These are phyloP conservation scores for Labroides dimidiatus DNA, from an alignment of 2,797 vertebrate genomes.

Conservation along the genomic window DNA sequence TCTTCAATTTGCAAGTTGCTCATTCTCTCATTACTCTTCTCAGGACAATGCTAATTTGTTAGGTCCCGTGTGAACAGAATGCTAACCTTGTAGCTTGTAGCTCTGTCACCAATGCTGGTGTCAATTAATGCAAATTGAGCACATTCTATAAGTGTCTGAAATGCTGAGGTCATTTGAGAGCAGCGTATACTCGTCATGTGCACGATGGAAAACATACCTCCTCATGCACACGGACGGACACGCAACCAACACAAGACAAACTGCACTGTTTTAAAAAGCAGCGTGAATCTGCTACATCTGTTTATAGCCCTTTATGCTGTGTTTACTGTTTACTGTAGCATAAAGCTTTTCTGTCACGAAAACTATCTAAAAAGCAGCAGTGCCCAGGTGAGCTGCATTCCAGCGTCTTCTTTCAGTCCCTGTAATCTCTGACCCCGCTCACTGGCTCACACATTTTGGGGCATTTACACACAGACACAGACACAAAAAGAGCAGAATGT, in stretches of 20 bases:
- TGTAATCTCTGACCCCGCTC: slow-evolving; percentile 34
- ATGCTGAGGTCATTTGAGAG: slow-evolving; percentile 44
- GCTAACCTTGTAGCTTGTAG: slow-evolving; percentile 27
- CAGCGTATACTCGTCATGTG: slow-evolving; percentile 41
- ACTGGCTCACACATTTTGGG: slow-evolving; percentile 2
- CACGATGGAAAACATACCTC: slow-evolving; percentile 5
- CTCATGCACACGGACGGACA: slow-evolving; percentile 19
- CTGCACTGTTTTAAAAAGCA: neutral
- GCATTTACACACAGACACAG: slow-evolving; percentile 1
- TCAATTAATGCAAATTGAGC: slow-evolving; percentile 45
- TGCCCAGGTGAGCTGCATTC: slow-evolving; percentile 45
- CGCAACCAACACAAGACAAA: slow-evolving; percentile 1
- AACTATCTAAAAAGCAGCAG: slow-evolving; percentile 37
- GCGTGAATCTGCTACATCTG: neutral
- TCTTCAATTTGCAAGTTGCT: neutral
- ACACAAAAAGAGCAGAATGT: slow-evolving; percentile 50
- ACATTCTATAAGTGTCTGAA: slow-evolving; percentile 38
- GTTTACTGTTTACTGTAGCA: slow-evolving; percentile 26
- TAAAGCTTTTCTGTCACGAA: slow-evolving; percentile 25
- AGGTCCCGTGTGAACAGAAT: neutral
- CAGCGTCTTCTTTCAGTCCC: slow-evolving; percentile 21
- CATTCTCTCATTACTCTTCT: neutral
- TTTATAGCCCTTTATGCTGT: neutral
- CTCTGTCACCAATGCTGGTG: neutral
- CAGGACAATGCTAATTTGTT: slow-evolving; percentile 28